A percentile compares a stretch with the other conserved stretches of the same genome.
These are phyloP conservation scores for Cichlasoma orientale DNA, from an alignment of 2,797 vertebrate genomes.

Conservation along the genomic window DNA sequence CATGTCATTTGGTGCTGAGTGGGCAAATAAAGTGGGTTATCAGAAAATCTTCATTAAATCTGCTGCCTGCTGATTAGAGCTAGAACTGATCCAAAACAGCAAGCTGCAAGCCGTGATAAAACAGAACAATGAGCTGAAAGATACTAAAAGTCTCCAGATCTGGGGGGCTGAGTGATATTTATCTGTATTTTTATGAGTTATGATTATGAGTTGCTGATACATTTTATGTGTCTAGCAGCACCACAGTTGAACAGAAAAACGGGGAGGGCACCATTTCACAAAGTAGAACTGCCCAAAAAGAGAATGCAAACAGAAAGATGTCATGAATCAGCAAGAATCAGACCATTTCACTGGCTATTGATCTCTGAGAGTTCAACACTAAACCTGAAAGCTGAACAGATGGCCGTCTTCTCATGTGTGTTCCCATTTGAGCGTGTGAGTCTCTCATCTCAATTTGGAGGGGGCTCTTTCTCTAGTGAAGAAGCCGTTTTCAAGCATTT, in stretches of 20 bases:
- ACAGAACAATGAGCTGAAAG: neutral
- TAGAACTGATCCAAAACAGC: neutral
- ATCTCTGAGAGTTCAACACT: slow-evolving; percentile 33
- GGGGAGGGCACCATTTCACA: neutral
- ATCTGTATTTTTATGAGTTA: neutral
- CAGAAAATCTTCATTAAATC: neutral
- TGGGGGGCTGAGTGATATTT: neutral
- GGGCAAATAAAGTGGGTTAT: neutral
- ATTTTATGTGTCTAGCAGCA: neutral
- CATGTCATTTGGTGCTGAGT: neutral
- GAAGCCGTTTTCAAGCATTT: slow-evolving; percentile 27
- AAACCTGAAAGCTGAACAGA: slow-evolving; percentile 58
- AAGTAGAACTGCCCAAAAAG: neutral
- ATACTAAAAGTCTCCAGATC: neutral
- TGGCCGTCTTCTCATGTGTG: slow-evolving; percentile 36
- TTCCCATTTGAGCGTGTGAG: slow-evolving; percentile 1
- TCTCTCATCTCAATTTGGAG: slow-evolving; percentile 43
- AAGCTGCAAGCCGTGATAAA: neutral
- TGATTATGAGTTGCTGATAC: neutral
- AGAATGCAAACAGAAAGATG: neutral
- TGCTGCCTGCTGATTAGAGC: neutral
- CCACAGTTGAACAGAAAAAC: neutral
- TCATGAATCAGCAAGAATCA: neutral
- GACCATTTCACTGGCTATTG: slow-evolving; percentile 22
- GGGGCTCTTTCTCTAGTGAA: slow-evolving; percentile 9